Conservation (phyloP, 2,797 vertebrate genomes). For the Cyclopterus lumpus region DNA sequence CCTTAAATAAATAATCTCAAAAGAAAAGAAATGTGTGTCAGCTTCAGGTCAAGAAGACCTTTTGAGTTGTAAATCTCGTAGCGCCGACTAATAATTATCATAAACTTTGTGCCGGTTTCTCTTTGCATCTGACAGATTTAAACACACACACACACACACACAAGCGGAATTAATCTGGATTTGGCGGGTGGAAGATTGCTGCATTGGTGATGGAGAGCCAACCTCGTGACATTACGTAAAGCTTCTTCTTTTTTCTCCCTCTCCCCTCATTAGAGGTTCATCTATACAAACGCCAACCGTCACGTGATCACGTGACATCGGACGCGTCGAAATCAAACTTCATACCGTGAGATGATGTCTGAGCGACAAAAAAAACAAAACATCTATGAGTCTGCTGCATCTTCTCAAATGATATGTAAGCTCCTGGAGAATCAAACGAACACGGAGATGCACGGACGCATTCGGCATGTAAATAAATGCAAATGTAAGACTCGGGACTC, state of each 20-base stretch:
- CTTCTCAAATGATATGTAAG: neutral
- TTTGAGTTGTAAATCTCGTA: neutral
- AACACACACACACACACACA: constrained; percentile 19
- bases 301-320: constrained; percentile 22
- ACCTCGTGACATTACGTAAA: constrained; percentile 84
- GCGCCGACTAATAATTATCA: constrained; percentile 10
- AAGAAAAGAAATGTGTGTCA: neutral
- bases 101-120: constrained; percentile 34
- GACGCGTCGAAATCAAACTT: constrained; percentile 30
- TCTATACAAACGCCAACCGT: constrained; percentile 57
- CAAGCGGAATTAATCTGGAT: constrained; percentile 76
- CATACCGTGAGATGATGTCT: neutral
- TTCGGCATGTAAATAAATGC: neutral
- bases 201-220: constrained; percentile 77
- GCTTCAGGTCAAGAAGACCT: neutral
- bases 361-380: too few relatives aligned
- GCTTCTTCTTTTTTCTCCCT: constrained; percentile 57
- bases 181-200: constrained; percentile 83
- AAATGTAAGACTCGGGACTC: neutral
- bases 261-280: constrained; percentile 84
- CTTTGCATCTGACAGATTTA: constrained; percentile 43
- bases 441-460: neutral
- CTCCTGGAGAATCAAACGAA: neutral
- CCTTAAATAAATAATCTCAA: neutral
- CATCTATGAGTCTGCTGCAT: neutral